These are phyloP conservation scores for Australoheros scitulus DNA, from an alignment of 2,113 vertebrate genomes.

Conservation along the genomic window DNA sequence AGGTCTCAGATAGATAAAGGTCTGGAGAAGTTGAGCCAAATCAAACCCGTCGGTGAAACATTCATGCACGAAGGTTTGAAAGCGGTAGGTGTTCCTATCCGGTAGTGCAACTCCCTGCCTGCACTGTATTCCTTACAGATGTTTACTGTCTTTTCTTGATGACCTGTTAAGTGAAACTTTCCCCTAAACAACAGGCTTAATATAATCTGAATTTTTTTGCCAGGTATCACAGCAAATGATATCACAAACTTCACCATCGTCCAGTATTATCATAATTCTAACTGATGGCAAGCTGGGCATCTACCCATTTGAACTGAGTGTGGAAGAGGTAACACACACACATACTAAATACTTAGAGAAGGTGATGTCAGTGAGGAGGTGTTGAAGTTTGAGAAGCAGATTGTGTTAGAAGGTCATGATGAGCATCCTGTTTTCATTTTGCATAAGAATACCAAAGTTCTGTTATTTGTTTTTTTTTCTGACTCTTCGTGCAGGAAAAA, in stretches of 20 bases:
- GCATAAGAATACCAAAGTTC: neutral
- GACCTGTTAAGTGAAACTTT: too few species aligned
- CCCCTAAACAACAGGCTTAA: too few species aligned
- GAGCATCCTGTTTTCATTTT: neutral
- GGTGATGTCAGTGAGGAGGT: neutral
- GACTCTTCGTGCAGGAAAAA: neutral
- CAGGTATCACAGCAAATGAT: slow-evolving; percentile 91
- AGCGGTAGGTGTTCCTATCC: slow-evolving; percentile 66
- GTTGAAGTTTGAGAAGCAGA: neutral
- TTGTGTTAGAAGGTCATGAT: neutral
- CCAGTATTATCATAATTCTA: slow-evolving; percentile 90
- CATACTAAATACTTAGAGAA: neutral
- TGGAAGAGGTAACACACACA: slow-evolving; percentile 81
- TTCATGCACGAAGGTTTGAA: slow-evolving; percentile 94
- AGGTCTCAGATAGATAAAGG: slow-evolving; percentile 84
- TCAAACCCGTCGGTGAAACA: slow-evolving; percentile 89
- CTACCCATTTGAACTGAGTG: slow-evolving; percentile 83
- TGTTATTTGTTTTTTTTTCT: too few species aligned
- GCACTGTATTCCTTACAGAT: neutral
- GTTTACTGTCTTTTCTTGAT: neutral
- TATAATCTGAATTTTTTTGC: neutral
- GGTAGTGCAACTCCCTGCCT: neutral
- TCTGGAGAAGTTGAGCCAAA: slow-evolving; percentile 82
- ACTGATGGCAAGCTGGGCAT: slow-evolving; percentile 93
- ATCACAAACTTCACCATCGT: slow-evolving; percentile 79